phyloP scores from a whole-genome alignment of 2,888 invertebrate genomes.

The Nemurella pictetii region DNA sequence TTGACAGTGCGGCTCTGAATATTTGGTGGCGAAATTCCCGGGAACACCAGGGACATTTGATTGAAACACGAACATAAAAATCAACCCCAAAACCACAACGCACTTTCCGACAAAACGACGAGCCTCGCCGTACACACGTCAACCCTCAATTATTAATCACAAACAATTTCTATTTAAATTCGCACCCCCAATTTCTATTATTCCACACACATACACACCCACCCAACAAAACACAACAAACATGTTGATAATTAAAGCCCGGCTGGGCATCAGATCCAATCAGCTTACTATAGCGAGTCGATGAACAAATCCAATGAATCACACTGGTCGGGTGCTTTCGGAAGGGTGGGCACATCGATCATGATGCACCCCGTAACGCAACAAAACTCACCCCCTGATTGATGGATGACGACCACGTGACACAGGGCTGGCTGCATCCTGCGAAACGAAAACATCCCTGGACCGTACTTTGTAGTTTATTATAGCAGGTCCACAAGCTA shows the following conservation, averaged over 20 bases:
- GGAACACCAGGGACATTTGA: no score
- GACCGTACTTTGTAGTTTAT: no score
- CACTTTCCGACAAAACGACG: no score
- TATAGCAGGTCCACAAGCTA: no score
- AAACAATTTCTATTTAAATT: neutral
- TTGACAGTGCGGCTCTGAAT: no score
- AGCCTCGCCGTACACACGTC: neutral
- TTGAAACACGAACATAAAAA: no score
- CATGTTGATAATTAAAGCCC: neutral
- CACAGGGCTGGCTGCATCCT: no score
- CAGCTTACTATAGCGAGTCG: no score
- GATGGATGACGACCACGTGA: constrained; percentile 21
- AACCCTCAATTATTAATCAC: neutral
- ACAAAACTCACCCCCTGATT: neutral
- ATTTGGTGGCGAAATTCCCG: no score
- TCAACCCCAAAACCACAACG: neutral
- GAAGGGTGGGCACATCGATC: neutral
- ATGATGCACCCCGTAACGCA: constrained; percentile 13
- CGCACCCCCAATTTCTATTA: neutral
- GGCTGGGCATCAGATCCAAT: neutral
- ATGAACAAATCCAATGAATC: neutral
- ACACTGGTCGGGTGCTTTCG: neutral
- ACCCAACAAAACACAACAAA: neutral
- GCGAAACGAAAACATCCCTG: no score
- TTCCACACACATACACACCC: neutral